Evolutionary conservation across 2,797 vertebrate genomes (phyloP).

Genomic region (Argya squamiceps): DNA sequence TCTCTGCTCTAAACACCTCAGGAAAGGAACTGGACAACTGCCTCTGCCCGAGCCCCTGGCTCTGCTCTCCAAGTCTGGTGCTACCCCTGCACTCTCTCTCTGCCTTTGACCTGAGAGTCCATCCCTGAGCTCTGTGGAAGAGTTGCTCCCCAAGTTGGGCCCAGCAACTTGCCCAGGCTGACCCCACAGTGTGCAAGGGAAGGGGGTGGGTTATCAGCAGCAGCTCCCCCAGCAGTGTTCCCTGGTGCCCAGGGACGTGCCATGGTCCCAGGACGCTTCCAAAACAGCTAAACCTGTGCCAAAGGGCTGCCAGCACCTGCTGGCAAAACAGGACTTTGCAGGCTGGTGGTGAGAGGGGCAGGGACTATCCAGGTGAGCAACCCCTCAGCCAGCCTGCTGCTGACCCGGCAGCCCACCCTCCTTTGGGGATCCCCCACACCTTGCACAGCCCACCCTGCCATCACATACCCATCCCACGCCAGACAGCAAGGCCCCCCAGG

Average conservation of each 20-base stretch:
- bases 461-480: background rate
- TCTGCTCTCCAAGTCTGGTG: background rate
- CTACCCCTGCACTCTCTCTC: fast-evolving
- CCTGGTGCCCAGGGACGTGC: background rate
- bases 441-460: background rate
- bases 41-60: fast-evolving
- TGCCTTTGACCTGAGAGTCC: fast-evolving
- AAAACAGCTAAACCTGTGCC: fast-evolving
- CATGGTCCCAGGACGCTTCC: fast-evolving
- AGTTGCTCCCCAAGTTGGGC: background rate
- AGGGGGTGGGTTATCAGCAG: fast-evolving
- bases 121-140: background rate
- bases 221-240: background rate
- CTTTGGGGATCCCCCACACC: background rate
- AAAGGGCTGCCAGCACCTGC: background rate
- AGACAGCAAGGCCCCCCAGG: background rate
- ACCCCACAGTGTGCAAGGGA: background rate
- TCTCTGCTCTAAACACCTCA: background rate
- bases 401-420: background rate
- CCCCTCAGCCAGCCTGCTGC: background rate
- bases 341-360: fast-evolving
- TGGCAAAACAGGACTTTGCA: background rate
- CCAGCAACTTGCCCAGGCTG: fast-evolving
- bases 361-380: background rate
- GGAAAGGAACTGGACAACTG: background rate